phyloP scores from a whole-genome alignment of 2,113 vertebrate genomes.

The Equus przewalskii region DNA sequence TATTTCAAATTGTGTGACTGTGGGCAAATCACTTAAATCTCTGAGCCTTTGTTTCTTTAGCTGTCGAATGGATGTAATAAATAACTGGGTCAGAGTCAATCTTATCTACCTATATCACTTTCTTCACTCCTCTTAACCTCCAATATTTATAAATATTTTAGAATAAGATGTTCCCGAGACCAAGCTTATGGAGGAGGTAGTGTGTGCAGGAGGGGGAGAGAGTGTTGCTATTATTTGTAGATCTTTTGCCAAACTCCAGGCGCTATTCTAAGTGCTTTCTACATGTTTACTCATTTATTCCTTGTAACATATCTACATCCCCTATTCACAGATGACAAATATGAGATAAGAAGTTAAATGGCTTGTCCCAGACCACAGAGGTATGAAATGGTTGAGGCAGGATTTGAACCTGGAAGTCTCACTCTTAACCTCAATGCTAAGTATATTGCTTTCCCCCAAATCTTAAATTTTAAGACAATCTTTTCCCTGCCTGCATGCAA shows the following conservation, averaged over 20 bases:
- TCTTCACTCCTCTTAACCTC: not conserved
- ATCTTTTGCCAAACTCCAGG: not conserved
- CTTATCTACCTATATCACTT: not conserved
- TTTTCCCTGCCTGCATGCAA: not conserved
- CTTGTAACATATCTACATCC: not conserved
- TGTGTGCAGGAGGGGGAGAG: rapidly evolving
- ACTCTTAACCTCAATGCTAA: not conserved
- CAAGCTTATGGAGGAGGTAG: not conserved
- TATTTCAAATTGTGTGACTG: not conserved
- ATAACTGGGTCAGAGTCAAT: not conserved
- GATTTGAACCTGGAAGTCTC: not conserved
- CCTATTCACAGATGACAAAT: not conserved
- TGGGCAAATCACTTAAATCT: not conserved
- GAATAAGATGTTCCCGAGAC: not conserved
- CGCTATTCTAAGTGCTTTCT: not conserved
- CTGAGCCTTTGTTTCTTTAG: not conserved
- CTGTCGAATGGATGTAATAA: not conserved
- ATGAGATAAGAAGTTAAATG: not conserved
- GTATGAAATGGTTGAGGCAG: not conserved
- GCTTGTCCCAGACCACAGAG: not conserved
- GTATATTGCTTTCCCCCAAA: not conserved
- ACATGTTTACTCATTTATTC: not conserved
- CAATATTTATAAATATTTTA: not conserved
- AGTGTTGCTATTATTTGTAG: not conserved
- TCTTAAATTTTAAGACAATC: not conserved